Evolutionary conservation across 2,797 vertebrate species (phyloP), one percentile per base, ranked within the genome.

Genomic region (Pangasius krempfi): DNA sequence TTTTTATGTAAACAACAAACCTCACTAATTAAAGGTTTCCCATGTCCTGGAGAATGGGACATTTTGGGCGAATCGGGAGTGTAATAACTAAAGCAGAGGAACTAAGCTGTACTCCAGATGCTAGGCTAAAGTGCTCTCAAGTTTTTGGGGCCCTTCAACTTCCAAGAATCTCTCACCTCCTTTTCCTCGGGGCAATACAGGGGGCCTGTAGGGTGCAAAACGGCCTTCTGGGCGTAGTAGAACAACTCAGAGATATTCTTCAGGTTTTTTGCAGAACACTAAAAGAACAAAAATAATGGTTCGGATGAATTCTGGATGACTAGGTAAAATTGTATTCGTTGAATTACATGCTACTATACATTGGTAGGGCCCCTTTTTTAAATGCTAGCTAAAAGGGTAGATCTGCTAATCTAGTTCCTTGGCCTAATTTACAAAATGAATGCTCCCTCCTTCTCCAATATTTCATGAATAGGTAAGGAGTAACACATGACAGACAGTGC

Each of bases 231-330:
- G 75, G 98, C 98, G 14, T 99, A 99, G 95, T 99, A 99, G 94
- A 99, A 99, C 78, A 99, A 95, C 93, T 99, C 99, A 1, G 98
- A 99, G 94, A 99, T 99, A 93, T 99, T 99, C 96, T 99, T 99
- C 95, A 99, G 94, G 94, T 99, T 99, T 96, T 99, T 99, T 85
- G 98, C 98, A 92, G 98, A 99, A 94, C 99, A 99, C 98, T 98
- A 86, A 56, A 54, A 54, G 89, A 13, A 86, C 25, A 14, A 14
- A 3, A 85, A 40, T 6, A 33, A 5, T 30, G 10, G 9, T 14
- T 58, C 2, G 4, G 44, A 33, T 80, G 18, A 56, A 37, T 30
- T 10, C 25, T 50, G 18, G 40, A 75, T 5, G 22, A 12, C 13
- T 9, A 47, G 9, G 5, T 52, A 76, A 12, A 27, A 27, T 18